A percentile compares a stretch with the other conserved stretches of the same genome.
These are phyloP conservation scores for Stenodema calcarata DNA, from an alignment of 2,888 invertebrate genomes.

Conservation along the genomic window DNA sequence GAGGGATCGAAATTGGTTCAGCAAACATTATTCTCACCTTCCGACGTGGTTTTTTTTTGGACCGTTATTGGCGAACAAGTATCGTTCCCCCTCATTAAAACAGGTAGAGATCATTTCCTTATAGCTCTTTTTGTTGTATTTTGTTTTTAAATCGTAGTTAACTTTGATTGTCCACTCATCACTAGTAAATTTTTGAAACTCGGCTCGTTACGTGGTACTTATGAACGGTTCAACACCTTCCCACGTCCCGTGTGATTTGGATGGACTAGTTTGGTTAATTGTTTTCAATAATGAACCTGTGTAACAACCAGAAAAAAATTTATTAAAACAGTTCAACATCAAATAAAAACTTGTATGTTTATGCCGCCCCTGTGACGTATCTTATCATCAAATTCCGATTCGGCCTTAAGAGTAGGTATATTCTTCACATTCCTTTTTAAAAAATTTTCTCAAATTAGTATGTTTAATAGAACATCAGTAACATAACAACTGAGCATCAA, in stretches of 20 bases:
- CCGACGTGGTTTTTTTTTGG: neutral
- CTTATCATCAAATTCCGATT: too few species aligned
- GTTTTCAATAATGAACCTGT: too few species aligned
- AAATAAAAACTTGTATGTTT: too few species aligned
- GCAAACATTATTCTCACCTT: neutral
- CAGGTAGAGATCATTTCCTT: neutral
- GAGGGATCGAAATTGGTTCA: neutral
- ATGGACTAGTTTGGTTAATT: too few species aligned
- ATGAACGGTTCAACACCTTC: neutral
- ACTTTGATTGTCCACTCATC: neutral
- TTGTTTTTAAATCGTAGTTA: neutral
- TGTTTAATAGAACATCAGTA: too few species aligned
- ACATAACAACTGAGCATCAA: too few species aligned
- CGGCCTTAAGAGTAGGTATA: too few species aligned
- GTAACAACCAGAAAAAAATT: too few species aligned
- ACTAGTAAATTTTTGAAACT: neutral
- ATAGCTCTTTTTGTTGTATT: neutral
- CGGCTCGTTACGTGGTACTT: neutral
- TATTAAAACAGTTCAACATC: too few species aligned
- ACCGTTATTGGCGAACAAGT: neutral
- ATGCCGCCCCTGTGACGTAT: too few species aligned
- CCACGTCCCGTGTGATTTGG: neutral
- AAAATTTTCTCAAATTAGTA: too few species aligned
- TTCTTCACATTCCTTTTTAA: too few species aligned
- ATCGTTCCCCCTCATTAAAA: neutral